Evolutionary conservation across 2,888 invertebrate species (phyloP), one percentile per base, ranked within the genome.

Genomic region (Synanthedon formicaeformis): DNA sequence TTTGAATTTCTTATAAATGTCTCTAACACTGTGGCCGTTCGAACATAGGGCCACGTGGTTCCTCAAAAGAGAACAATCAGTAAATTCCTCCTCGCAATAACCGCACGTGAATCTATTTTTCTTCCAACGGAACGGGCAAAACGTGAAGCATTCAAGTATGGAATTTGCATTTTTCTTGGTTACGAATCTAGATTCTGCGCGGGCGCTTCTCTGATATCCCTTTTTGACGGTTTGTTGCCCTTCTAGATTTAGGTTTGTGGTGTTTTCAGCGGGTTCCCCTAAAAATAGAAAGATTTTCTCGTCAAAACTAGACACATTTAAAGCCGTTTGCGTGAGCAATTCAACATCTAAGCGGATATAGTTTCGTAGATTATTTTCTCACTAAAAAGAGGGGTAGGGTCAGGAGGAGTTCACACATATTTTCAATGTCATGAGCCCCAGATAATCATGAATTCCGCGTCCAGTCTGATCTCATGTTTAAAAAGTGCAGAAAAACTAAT

Each of bases 1-100:
- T 60, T 80, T 85, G 54, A 78, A 85, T 58, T 85, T 86, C 54
- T 70, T 78, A 56, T 86, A 87, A 4, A 86, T 84, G 51, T 84
- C 86, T 52, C 75, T 76, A 3, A 77, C 62, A 16, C 57, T 71
- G 54, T 83, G 77, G 13, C 67, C 66, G 1, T 64, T 56, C 0
- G 77, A 64, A 55, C 86, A 86, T 2, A 63, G 41, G 14, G 68
- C 61, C 11, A 85, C 77, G 54, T 87, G 87, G 0, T 66, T 61
- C 55, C 86, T 69, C 0, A 87, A 63, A 2, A 69, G 62, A 2
- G 56, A 55, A 54, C 79, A 81, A 10, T 82, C 82, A 0, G 75
- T 78, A 55, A 83, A 86, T 54, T 73, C 67, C 2, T 71, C 73
- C 53, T 85, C 85, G 57, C 87, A 87, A 58, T 80, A 87, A 0